Percentiles rank a stretch among this genome's conserved stretches.
These are phyloP conservation scores for Gracilinanus agilis DNA, from an alignment of 2,113 vertebrate species.

Conservation along the genomic window DNA sequence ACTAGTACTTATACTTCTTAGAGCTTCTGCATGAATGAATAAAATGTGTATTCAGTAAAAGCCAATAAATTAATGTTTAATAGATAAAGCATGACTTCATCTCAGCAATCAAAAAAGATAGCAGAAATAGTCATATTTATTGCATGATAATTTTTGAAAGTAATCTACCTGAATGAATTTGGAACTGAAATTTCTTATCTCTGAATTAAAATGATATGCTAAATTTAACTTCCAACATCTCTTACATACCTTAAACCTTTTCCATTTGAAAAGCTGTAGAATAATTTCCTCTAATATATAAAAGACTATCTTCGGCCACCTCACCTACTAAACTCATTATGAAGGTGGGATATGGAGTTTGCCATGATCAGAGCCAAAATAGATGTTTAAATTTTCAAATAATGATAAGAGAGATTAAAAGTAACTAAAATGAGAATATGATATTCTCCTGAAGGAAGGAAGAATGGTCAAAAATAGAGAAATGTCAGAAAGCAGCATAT, in stretches of 20 bases:
- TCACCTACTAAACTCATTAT: neutral
- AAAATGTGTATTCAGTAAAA: neutral
- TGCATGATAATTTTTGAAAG: slow-evolving; percentile 17
- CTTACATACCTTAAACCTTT: neutral
- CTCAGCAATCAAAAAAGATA: neutral
- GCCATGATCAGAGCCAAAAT: neutral
- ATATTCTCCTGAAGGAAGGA: slow-evolving; percentile 47
- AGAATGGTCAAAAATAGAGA: slow-evolving; percentile 3
- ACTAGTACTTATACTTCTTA: neutral
- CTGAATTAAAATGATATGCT: slow-evolving; percentile 15
- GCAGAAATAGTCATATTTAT: slow-evolving; percentile 16
- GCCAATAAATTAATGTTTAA: neutral
- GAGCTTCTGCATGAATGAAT: neutral
- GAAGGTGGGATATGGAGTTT: neutral
- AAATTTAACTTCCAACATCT: neutral
- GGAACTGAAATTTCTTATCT: slow-evolving; percentile 2
- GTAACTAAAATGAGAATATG: slow-evolving; percentile 24
- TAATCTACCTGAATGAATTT: neutral
- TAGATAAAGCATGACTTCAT: slow-evolving; percentile 17
- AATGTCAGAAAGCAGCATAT: slow-evolving; percentile 56
- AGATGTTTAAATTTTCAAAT: neutral
- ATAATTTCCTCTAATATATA: neutral
- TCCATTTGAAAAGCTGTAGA: neutral
- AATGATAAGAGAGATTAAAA: slow-evolving; percentile 34
- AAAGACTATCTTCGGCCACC: neutral